Evolutionary conservation across 2,797 vertebrate genomes (phyloP), one percentile per base, ranked within the genome.

Genomic region (Alosa sapidissima): DNA sequence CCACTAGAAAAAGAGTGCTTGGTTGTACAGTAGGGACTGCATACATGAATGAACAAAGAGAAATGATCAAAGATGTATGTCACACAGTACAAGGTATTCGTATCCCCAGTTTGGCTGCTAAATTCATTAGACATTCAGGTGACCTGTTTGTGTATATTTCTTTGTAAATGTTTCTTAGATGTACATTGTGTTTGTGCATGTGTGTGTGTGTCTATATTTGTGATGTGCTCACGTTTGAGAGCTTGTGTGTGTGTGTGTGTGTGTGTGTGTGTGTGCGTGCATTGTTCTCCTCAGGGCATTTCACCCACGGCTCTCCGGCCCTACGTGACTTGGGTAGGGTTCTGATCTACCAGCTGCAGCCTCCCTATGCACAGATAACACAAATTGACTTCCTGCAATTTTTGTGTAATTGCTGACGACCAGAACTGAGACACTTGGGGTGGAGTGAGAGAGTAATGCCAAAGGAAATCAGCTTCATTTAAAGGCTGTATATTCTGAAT

Each of bases 381-480:
- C 92, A 95, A 96, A 96, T 91, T 92, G 93, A 92, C 92, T 95
- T 96, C 95, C 95, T 94, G 95, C 87, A 88, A 96, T 96, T 95
- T 94, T 9, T 85, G 86, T 88, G 90, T 94, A 95, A 96, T 96
- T 94, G 92, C 89, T 87, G 84, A 86, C 6, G 33, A 91, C 90
- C 91, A 83, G 87, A 91, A 93, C 92, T 88, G 89, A 93, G 93
- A 94, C 94, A 94, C 92, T 92, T 92, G 91, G 94, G 94, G 93
- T 91, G 94, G 93, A 91, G 93, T 88, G 81, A 41, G 49, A 68
- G 85, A 83, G 19, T 82, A 54, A 33, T 87, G 68, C 55, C 49
- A 58, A 41, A 19, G 82, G 16, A 78, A 84, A 19, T 16, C 41
- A 78, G 41, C 72, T 45, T 47, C 41, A 78, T 75, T 36, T 41